Percentiles rank a stretch among this genome's conserved stretches.
Evolutionary conservation across 92 coral and sea anemone genomes (phyloP).

Genomic region (Isaurus tuberculatus): DNA sequence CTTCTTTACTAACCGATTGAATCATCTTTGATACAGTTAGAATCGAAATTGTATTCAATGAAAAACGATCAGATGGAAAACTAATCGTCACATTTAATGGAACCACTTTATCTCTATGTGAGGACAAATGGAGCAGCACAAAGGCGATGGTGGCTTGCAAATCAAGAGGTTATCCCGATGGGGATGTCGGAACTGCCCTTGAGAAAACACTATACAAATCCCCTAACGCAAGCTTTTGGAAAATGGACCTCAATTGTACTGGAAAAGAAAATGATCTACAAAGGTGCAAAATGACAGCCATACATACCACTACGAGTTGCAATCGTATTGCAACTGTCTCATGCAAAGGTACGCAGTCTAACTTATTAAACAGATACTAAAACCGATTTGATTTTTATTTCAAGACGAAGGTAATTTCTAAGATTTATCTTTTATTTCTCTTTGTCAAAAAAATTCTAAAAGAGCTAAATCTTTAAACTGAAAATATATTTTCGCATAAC

Average conservation of each 20-base stretch:
- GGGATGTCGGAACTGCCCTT: not conserved
- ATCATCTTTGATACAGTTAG: not conserved
- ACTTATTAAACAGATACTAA: too few species aligned
- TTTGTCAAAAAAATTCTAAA: too few species aligned
- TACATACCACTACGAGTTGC: not conserved
- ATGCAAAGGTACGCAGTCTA: not conserved
- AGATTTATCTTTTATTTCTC: too few species aligned
- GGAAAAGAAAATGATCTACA: not conserved
- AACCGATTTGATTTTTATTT: too few species aligned
- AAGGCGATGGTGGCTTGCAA: not conserved
- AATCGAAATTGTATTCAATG: not conserved
- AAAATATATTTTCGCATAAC: too few species aligned
- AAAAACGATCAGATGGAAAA: not conserved
- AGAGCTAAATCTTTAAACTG: too few species aligned
- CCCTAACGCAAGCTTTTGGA: not conserved
- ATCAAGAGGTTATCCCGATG: not conserved
- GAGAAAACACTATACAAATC: not conserved
- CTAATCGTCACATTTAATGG: not conserved
- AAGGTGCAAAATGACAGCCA: not conserved
- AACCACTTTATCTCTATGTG: not conserved
- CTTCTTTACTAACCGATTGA: not conserved
- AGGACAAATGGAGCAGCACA: not conserved
- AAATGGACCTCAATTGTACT: not conserved
- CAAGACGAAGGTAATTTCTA: too few species aligned
- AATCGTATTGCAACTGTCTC: not conserved